Conservation (phyloP, 2,797 vertebrate genomes). For the Gallirallus australis region DNA sequence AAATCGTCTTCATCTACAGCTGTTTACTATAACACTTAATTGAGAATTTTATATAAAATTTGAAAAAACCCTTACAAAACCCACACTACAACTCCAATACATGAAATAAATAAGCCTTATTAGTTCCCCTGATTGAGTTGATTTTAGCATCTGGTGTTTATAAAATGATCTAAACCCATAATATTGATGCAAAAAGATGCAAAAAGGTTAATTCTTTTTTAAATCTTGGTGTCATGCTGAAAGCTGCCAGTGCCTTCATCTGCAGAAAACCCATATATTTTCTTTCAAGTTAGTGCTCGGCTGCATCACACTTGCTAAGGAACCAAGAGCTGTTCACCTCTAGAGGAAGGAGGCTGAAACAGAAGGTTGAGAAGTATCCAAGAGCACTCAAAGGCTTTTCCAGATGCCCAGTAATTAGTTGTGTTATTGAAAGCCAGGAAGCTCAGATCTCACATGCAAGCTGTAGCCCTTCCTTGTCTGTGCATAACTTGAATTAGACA, state of each 20-base stretch:
- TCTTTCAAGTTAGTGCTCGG: background rate
- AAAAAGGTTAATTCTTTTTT: background rate
- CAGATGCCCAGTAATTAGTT: background rate
- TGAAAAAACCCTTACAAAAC: background rate
- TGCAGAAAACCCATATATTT: background rate
- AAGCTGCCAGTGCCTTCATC: background rate
- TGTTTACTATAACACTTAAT: background rate
- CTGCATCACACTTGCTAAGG: background rate
- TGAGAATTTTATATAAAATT: background rate
- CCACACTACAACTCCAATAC: background rate
- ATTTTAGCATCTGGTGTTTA: background rate
- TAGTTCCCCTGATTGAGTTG: background rate
- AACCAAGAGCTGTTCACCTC: background rate
- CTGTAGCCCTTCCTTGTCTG: background rate
- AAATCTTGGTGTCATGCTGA: background rate
- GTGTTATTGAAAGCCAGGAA: background rate
- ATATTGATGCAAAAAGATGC: background rate
- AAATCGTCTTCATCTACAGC: background rate
- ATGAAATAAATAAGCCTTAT: background rate
- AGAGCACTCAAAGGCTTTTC: background rate
- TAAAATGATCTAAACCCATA: background rate
- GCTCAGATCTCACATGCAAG: background rate
- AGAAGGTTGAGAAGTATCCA: background rate
- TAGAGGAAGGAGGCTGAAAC: background rate
- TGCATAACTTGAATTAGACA: background rate